Evolutionary conservation across 2,113 vertebrate genomes (phyloP), one percentile per base, ranked within the genome.

Genomic region (Panthera tigris): DNA sequence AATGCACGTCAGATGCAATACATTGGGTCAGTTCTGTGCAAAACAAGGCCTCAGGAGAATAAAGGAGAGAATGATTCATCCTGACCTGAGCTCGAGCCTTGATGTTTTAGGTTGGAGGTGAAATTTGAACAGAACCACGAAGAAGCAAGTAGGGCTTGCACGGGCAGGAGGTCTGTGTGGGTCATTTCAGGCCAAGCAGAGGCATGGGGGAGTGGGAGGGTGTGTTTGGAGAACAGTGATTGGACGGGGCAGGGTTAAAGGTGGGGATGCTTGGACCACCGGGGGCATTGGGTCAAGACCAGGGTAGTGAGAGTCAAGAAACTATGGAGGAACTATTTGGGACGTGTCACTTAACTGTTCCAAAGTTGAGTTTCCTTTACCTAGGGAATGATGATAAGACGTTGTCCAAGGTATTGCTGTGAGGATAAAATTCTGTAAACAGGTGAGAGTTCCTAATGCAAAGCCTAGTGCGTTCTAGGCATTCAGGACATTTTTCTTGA

Each of bases 131-230:
- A 61, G 79, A 91, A 85, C 81, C 3, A 12, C n/a, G 31, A 74
- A 80, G 25, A 69, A 61, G 91, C 41, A 39, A 71, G 11, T 10
- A 82, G n/a, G 25, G 1, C 9, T 36, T 29, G 13, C n/a, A n/a
- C 23, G 21, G 14, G 19, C 79, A 7, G 57, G 31, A 21, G 29
- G 9, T 65, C 36, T 33, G 13, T 7, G 8, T 57, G 41, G 63
- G 39, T 29, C 33, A 16, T 5, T 90, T 93, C 48, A 48, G 31
- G 50, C 25, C 16, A 12, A 41, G 19, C 57, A 55, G 36, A 45
- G 45, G 31, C 8, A 0, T 8, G 18, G 36, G 12, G 41, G 31
- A 12, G 3, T 23, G 69, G 39, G 69, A 5, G 1, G 12, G 39
- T 2, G 0, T 33, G 9, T 69, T 21, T 57, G 14, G 55, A 45